Conservation (phyloP, 2,888 invertebrate genomes). For the Onthophagus sagittarius region DNA sequence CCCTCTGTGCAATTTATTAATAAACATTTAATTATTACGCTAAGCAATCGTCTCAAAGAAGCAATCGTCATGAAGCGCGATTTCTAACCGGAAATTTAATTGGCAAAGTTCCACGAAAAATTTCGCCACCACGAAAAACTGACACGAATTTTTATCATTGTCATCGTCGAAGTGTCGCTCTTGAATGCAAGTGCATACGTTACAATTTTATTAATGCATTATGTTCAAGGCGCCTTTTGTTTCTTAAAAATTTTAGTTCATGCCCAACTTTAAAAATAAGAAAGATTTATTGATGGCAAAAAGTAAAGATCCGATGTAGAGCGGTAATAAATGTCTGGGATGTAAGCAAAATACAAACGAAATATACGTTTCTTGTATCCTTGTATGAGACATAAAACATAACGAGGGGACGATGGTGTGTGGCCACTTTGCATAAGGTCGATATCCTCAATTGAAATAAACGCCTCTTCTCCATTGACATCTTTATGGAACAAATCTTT, state of each 20-base stretch:
- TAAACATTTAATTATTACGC: not conserved
- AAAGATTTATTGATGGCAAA: not conserved
- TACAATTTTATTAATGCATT: not conserved
- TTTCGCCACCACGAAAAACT: not conserved
- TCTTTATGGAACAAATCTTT: not conserved
- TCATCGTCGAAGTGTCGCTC: not conserved
- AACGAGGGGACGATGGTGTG: not conserved
- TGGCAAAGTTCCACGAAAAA: not conserved
- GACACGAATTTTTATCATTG: not conserved
- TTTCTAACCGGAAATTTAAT: not conserved
- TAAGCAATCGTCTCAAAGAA: not conserved
- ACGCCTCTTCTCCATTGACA: not conserved
- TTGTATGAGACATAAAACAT: not conserved
- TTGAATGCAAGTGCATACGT: not conserved
- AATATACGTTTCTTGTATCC: not conserved
- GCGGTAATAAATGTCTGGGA: not conserved
- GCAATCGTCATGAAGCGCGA: too few species aligned
- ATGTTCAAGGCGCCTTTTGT: not conserved
- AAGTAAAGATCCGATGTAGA: not conserved
- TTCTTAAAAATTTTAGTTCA: not conserved
- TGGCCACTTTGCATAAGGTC: not conserved
- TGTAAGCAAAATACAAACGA: not conserved
- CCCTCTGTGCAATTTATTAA: not conserved
- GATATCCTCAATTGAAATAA: not conserved
- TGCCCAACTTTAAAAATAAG: too few species aligned